These are phyloP conservation scores for Diphyllodes magnificus DNA, from an alignment of 2,113 vertebrate genomes.

Conservation along the genomic window DNA sequence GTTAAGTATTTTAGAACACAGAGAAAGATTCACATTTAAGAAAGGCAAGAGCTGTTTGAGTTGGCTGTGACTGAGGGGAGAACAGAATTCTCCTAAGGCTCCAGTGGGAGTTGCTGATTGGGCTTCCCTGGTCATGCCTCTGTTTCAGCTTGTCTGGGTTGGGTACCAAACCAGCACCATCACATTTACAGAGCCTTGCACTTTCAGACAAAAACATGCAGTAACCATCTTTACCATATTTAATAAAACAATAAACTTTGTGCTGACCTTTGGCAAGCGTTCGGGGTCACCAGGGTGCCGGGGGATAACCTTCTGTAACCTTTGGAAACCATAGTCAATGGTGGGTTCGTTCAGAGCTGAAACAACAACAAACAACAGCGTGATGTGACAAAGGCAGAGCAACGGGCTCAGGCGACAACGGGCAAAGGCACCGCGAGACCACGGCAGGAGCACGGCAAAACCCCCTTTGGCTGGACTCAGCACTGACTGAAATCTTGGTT, in stretches of 20 bases:
- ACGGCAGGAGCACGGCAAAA: background rate
- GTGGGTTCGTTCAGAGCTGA: constrained; percentile 94
- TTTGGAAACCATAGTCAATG: constrained; percentile 95
- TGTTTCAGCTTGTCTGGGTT: background rate
- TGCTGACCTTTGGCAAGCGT: constrained; percentile 83
- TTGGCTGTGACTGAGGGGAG: background rate
- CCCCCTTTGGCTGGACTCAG: background rate
- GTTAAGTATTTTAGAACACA: background rate
- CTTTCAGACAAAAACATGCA: background rate
- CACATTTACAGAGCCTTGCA: background rate
- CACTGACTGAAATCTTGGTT: background rate
- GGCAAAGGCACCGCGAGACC: background rate
- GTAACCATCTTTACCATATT: constrained; percentile 20
- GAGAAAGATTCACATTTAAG: background rate
- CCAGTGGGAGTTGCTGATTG: background rate
- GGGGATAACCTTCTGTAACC: constrained; percentile 85
- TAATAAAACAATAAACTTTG: constrained; percentile 27
- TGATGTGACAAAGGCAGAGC: constrained; percentile 14
- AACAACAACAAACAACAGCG: constrained; percentile 59
- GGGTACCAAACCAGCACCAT: background rate
- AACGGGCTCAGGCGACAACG: background rate
- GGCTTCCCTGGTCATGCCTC: background rate
- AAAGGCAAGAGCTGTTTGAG: background rate
- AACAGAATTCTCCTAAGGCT: background rate
- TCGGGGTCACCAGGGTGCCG: constrained; percentile 83